Conservation (phyloP, 2,888 invertebrate genomes). For the Sarcophaga subvicina region DNA sequence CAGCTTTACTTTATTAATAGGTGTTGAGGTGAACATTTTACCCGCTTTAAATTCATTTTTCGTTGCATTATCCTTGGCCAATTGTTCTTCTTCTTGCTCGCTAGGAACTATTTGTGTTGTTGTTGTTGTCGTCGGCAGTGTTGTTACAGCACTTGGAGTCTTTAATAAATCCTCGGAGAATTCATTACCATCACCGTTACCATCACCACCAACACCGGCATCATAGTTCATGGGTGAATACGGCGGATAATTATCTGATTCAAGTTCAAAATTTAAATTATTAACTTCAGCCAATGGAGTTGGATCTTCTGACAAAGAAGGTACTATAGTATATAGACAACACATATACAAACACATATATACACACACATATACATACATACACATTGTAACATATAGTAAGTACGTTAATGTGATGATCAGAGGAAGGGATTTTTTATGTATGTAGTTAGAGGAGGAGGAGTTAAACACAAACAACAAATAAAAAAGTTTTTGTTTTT, state of each 20-base stretch:
- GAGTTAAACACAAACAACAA: constrained; percentile 38
- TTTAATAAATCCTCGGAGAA: constrained; percentile 74
- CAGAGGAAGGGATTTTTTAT: constrained; percentile 24
- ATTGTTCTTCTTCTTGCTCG: constrained; percentile 50
- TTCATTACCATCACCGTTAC: constrained; percentile 35
- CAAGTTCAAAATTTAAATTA: constrained; percentile 81
- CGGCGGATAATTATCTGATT: constrained; percentile 76
- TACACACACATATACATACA: constrained; percentile 14
- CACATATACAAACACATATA: constrained; percentile 43
- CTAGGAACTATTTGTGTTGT: constrained; percentile 60
- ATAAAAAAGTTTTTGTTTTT: constrained; percentile 2
- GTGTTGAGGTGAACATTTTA: constrained; percentile 77
- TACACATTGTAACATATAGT: constrained; percentile 47
- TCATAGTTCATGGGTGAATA: constrained; percentile 62
- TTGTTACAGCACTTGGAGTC: constrained; percentile 75
- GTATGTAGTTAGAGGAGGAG: neutral
- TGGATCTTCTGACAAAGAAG: constrained; percentile 82
- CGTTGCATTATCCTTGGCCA: constrained; percentile 43
- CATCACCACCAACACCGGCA: constrained; percentile 2
- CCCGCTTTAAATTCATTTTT: constrained; percentile 54
- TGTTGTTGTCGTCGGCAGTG: constrained; percentile 40
- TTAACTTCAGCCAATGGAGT: constrained; percentile 82
- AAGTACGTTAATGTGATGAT: neutral
- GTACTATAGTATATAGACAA: constrained; percentile 74
- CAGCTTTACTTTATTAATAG: constrained; percentile 70